These are phyloP conservation scores for Trochalopteron elliotii DNA, from an alignment of 2,113 vertebrate species.

Conservation along the genomic window DNA sequence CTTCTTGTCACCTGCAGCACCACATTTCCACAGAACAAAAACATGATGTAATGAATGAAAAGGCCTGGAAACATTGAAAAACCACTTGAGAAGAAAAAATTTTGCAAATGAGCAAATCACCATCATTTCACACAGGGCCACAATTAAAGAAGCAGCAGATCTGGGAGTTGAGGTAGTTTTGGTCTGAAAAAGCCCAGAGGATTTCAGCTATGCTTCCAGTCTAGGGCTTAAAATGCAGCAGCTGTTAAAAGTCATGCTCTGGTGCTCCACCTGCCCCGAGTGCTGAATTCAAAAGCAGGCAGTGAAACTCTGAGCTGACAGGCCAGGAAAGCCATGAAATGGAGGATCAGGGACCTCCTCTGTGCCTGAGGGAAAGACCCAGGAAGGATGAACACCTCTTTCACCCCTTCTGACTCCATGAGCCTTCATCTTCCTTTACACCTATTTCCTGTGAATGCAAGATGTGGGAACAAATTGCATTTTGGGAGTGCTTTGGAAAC, in stretches of 20 bases:
- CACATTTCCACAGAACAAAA: neutral
- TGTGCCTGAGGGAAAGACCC: neutral
- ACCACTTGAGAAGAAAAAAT: neutral
- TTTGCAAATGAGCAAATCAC: rapidly evolving
- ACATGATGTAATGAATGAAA: rapidly evolving
- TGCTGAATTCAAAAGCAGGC: neutral
- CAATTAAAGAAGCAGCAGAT: neutral
- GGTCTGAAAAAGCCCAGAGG: neutral
- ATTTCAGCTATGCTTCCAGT: neutral
- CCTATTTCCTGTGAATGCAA: neutral
- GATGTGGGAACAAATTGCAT: rapidly evolving
- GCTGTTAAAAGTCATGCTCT: neutral
- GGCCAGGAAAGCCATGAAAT: neutral
- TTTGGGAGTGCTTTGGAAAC: neutral
- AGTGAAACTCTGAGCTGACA: neutral
- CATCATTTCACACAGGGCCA: neutral
- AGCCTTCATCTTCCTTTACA: neutral
- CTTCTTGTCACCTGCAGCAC: neutral
- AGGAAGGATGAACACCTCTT: neutral
- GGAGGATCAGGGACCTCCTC: neutral
- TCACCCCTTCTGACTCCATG: rapidly evolving
- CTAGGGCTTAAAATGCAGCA: neutral
- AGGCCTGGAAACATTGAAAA: neutral
- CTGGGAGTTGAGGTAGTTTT: rapidly evolving
- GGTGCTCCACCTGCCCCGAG: neutral